Evolutionary conservation across 2,888 invertebrate species (phyloP), one percentile per base, ranked within the genome.

Genomic region (Eucera pruinosa): DNA sequence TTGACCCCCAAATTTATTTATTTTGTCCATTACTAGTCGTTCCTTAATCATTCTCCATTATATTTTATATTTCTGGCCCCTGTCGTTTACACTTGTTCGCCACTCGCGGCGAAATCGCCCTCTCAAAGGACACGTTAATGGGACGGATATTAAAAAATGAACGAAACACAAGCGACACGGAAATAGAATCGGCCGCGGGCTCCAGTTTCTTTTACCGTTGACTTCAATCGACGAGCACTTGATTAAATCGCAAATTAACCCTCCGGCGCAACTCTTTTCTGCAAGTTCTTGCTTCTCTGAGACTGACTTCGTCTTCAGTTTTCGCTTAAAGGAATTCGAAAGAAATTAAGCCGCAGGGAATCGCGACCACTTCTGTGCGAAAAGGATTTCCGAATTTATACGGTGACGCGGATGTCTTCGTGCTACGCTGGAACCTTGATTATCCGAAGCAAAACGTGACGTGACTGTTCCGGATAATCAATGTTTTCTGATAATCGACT

Each of bases 121-220:
- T 36, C 47, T 79, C 69, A 84, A 79, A 81, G 67, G 58, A 43
- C 58, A 45, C 52, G 23, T 23, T 47, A 72, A 66, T 64, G 54
- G 66, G 27, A 20, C 82, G 83, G 82, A 86, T 86, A 87, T 87
- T 88, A 83, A 80, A 85, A 85, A 83, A 83, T 82, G 78, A 85
- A 85, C 80, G 74, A 73, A 79, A 76, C 68, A 57, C n/a, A 30
- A 6, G 36, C 18, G 23, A 33, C 47, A 15, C 23, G 78, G 73
- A 69, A 73, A 73, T 60, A 64, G 25, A 64, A 67, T 20, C 50
- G 13, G 39, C 33, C 43, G 0, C 18, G 30, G 23, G 27, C 7
- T 13, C 6, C 23, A 30, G 48, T 36, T 48, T 54, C 23, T 15
- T 4, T 11, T 13, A 2, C 15, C n/a, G 1, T 13, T 2, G 2